Evolutionary conservation across 2,888 invertebrate species (phyloP).

Genomic region (Lepidonotus clava): DNA sequence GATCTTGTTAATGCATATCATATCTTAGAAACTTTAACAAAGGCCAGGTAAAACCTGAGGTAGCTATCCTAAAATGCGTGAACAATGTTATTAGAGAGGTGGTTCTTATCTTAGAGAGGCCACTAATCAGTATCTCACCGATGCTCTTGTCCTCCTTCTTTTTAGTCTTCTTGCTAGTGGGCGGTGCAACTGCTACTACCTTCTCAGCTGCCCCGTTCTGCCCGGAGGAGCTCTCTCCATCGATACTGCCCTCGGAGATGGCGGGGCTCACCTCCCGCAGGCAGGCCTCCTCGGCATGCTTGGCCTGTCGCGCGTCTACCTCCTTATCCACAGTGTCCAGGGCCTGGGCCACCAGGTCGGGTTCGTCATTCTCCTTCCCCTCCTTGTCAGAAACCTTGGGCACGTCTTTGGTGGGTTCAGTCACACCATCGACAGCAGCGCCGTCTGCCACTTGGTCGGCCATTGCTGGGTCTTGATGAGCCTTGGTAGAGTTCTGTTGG

Average conservation of each 20-base stretch:
- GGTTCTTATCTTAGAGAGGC: neutral
- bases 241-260: slow-evolving; percentile 14
- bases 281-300: neutral
- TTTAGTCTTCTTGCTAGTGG: slow-evolving; percentile 55
- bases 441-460: neutral
- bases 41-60: too few relatives aligned
- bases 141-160: slow-evolving; percentile 61
- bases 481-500: neutral
- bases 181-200: neutral
- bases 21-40: too few relatives aligned
- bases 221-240: neutral
- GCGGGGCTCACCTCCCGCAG: slow-evolving; percentile 16
- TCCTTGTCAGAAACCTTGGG: too few relatives aligned
- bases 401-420: neutral
- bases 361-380: neutral
- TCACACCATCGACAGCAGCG: neutral
- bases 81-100: too few relatives aligned
- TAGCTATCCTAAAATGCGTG: too few relatives aligned
- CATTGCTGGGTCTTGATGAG: neutral
- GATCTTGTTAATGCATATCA: too few relatives aligned
- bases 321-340: neutral
- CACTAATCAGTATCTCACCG: slow-evolving; percentile 51
- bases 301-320: neutral
- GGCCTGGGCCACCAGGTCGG: slow-evolving; percentile 8
- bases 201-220: neutral